Evolutionary conservation across 2,888 invertebrate genomes (phyloP), one percentile per base, ranked within the genome.

Genomic region (Linyphia triangularis): DNA sequence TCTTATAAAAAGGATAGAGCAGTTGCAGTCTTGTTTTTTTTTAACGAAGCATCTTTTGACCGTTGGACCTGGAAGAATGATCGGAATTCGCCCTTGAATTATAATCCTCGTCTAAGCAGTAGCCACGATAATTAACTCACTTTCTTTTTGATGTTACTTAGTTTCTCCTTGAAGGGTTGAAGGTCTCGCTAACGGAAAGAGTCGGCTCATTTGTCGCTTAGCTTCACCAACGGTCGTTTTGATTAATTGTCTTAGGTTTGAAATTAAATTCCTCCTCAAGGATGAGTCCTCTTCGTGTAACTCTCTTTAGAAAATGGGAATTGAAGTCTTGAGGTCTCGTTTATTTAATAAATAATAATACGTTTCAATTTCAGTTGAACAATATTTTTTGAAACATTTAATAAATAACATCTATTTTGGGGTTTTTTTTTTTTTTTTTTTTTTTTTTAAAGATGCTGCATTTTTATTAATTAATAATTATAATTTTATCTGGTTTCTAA

Each of bases 81-180:
- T 13, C 43, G 43, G 78, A 40, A 85, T 78, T 37, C 24, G 78
- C 19, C 85, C 85, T 85, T 85, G 85, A 63, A 85, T 85, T 85
- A 85, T 40, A 82, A 30, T 70, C 78, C 67, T 70, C 30, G 77
- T 61, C 70, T 40, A 77, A 69, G 72, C 70, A 85, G 85, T 85
- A 70, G 51, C 51, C 13, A 85, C 63, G 85, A 78, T 85, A 85
- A 85, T 85, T 85, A 85, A 78, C 78, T 63, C 59, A 57, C 85
- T 78, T 72, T 70, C 69, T 85, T 16, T 85, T 61, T 51, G 51
- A n/a, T 78, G 22, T 69, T 81, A 9, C 63, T 78, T 78, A 43
- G 16, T 43, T 78, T 67, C 51, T 33, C 69, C 79, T 69, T 69
- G 69, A 57, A 37, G 16, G 65, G 69, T 57, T 57, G 75, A 84